A percentile compares a stretch with the other conserved stretches of the same genome.
Evolutionary conservation across 2,797 vertebrate genomes (phyloP).

Genomic region (Sebastes hubbsi): DNA sequence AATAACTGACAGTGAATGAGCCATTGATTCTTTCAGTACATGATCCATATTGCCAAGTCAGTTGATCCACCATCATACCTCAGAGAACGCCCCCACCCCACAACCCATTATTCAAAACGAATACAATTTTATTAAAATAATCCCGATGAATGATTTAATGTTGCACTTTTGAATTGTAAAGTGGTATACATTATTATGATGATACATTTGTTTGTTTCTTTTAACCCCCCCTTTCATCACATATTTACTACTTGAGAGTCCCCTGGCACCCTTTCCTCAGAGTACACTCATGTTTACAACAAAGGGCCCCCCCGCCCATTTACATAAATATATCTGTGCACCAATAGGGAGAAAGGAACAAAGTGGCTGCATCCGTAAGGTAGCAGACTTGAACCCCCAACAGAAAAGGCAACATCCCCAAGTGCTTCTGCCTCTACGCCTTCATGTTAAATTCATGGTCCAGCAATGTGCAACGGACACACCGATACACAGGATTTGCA

Average conservation of each 20-base stretch:
- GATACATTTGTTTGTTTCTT: conserved; percentile 73
- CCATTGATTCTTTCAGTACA: neutral
- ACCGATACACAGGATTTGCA: conserved; percentile 20
- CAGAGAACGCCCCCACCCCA: neutral
- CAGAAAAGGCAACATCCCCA: conserved; percentile 55
- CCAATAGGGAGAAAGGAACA: conserved; percentile 67
- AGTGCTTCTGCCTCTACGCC: conserved; percentile 36
- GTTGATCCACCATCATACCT: neutral
- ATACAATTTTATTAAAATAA: conserved; percentile 65
- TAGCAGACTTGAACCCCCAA: conserved; percentile 59
- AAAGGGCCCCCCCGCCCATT: conserved; percentile 41
- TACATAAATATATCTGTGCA: conserved; percentile 68
- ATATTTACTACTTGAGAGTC: conserved; percentile 64
- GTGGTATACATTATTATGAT: conserved; percentile 62
- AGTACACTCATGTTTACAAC: conserved; percentile 64
- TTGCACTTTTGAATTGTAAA: conserved; percentile 69
- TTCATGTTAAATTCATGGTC: conserved; percentile 77
- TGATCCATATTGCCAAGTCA: neutral
- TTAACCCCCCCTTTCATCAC: conserved; percentile 37
- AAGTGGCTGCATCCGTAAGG: conserved; percentile 68
- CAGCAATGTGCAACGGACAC: conserved; percentile 33
- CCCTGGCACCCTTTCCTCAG: conserved; percentile 61
- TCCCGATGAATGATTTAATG: conserved; percentile 62
- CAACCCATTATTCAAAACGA: conserved; percentile 59
- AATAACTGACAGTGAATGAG: neutral